phyloP scores from a whole-genome alignment of 2,113 vertebrate genomes.

The Thunnus thynnus region DNA sequence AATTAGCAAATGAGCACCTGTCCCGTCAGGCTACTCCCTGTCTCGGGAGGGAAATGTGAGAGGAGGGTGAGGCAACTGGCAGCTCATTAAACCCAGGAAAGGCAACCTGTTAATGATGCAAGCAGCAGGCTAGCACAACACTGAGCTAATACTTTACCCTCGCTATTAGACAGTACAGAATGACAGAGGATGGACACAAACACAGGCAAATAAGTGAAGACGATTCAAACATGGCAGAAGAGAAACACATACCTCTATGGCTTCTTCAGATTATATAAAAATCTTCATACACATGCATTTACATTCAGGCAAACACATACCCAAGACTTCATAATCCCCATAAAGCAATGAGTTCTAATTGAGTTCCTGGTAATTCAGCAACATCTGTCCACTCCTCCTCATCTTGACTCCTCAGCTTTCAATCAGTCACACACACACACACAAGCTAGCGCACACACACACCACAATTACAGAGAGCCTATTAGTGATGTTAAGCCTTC shows the following conservation, averaged over 20 bases:
- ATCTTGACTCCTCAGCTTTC: slow-evolving; percentile 18
- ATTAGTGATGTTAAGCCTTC: slow-evolving; percentile 11
- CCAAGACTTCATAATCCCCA: not conserved
- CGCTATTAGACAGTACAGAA: not conserved
- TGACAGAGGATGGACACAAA: not conserved
- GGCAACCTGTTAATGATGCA: slow-evolving; percentile 40
- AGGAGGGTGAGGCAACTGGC: slow-evolving; percentile 21
- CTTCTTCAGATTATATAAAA: not conserved
- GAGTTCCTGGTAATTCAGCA: slow-evolving; percentile 27
- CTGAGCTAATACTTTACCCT: slow-evolving; percentile 23
- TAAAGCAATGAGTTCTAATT: not conserved
- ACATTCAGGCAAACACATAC: not conserved
- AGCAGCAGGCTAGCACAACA: slow-evolving; percentile 13
- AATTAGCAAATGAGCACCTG: slow-evolving; percentile 35
- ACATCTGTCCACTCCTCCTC: slow-evolving; percentile 37
- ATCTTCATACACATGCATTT: not conserved
- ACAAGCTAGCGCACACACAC: not conserved
- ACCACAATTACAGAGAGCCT: slow-evolving; percentile 6
- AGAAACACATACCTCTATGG: not conserved
- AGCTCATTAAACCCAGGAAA: slow-evolving; percentile 49
- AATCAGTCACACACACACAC: slow-evolving; percentile 19
- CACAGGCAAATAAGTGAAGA: not conserved
- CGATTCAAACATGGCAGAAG: not conserved
- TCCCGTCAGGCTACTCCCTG: slow-evolving; percentile 3
- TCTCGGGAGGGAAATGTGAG: slow-evolving; percentile 1